Evolutionary conservation across 2,113 vertebrate genomes (phyloP), one percentile per base, ranked within the genome.

Genomic region (Proterorhinus semilunaris): DNA sequence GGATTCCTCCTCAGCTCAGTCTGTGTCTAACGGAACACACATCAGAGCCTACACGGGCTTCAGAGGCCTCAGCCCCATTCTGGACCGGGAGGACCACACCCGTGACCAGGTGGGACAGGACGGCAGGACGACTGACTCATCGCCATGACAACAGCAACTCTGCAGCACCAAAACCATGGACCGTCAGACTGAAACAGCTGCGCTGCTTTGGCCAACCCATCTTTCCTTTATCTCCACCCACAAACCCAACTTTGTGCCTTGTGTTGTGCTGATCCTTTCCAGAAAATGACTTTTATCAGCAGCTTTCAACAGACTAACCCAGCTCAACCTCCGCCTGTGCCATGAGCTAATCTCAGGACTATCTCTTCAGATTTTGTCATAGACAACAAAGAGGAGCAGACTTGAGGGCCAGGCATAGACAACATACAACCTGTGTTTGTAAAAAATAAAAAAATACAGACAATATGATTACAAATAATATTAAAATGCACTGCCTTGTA

Each of bases 61-160:
- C 89, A 91, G 92, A 81, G 91, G 90, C 72, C 91, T 95, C 15
- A 91, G 89, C 76, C 90, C 92, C 5, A 90, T 95, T 8, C 87
- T 92, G 61, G 92, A 93, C 52, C 88, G 91, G 73, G 95, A 96
- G 65, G 91, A 93, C 58, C 88, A 78, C 66, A 76, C 93, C 92
- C 92, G 94, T 92, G 94, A 96, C 84, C 95, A 96, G 96, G 96
- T 96, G 94, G 93, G 96, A 80, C 90, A 85, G 8, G 46, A 62
- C n/a, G 57, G 67, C 68, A 27, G 79, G 89, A 80, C 67, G 90
- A 92, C 82, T 90, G 93, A 94, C 59, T 74, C 85, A 11, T 83
- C 78, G 15, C 82, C 83, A 36, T 84, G 78, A 81, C 64, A 27
- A 61, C 80, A 17, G 6, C 17, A 15, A 51, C 6, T n/a, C 69